Evolutionary conservation across 2,888 invertebrate species (phyloP).

Genomic region (Isoperla grammatica): DNA sequence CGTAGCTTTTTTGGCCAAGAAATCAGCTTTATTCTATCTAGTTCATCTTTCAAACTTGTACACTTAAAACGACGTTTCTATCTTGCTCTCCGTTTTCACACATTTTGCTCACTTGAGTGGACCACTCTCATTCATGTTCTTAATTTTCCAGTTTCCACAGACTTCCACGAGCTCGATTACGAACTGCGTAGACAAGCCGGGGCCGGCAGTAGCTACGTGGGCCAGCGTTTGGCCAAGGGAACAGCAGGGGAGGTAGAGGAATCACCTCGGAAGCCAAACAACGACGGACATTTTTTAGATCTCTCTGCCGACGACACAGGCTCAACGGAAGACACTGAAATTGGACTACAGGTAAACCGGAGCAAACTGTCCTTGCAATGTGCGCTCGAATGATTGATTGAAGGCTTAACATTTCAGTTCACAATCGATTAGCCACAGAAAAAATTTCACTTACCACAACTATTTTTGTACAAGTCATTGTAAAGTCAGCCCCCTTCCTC

Average conservation of each 20-base stretch:
- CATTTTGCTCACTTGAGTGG: too few relatives aligned
- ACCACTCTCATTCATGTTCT: too few relatives aligned
- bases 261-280: slow-evolving; percentile 55
- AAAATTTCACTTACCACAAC: too few relatives aligned
- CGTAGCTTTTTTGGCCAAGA: too few relatives aligned
- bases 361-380: background rate
- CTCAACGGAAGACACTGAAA: slow-evolving; percentile 56
- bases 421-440: too few relatives aligned
- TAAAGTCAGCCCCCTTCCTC: too few relatives aligned
- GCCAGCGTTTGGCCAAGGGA: slow-evolving; percentile 63
- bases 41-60: too few relatives aligned
- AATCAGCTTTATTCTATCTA: too few relatives aligned
- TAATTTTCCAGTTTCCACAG: slow-evolving; percentile 40
- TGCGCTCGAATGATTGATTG: background rate
- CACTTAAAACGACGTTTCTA: too few relatives aligned
- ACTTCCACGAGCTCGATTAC: slow-evolving; percentile 60
- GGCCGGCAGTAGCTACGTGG: slow-evolving; percentile 68
- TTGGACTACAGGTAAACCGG: slow-evolving; percentile 43
- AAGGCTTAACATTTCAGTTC: too few relatives aligned
- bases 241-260: slow-evolving; percentile 44
- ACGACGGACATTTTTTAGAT: slow-evolving; percentile 50
- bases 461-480: too few relatives aligned
- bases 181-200: slow-evolving; percentile 63
- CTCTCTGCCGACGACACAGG: slow-evolving; percentile 57
- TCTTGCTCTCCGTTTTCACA: too few relatives aligned